Percentiles rank a stretch among this genome's conserved stretches.
phyloP scores from a whole-genome alignment of 2,888 invertebrate species.

The Callinectes sapidus region DNA sequence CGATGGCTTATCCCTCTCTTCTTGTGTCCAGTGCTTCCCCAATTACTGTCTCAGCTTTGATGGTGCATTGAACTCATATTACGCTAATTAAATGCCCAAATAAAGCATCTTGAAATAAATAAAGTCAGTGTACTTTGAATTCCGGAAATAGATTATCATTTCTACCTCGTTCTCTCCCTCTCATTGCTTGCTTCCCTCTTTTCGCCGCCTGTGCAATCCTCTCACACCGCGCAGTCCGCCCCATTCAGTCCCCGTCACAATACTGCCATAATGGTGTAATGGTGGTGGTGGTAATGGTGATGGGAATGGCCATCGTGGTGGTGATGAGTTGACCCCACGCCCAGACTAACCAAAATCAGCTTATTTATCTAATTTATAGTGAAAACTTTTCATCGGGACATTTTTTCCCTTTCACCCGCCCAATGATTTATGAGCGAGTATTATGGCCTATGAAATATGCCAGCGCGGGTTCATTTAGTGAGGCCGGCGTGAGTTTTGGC shows the following conservation, averaged over 20 bases:
- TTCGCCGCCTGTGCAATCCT: background rate
- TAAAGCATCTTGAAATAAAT: background rate
- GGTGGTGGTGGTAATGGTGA: background rate
- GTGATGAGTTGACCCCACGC: constrained; percentile 26
- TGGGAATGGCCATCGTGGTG: background rate
- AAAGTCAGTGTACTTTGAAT: background rate
- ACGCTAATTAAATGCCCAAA: background rate
- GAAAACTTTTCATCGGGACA: background rate
- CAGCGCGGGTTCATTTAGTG: background rate
- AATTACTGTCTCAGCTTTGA: background rate
- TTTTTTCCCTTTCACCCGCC: constrained; percentile 18
- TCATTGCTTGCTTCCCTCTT: background rate
- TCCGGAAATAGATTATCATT: background rate
- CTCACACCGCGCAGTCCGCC: background rate
- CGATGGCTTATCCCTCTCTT: too few relatives aligned
- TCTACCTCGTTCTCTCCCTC: background rate
- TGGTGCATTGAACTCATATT: background rate
- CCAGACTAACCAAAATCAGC: constrained; percentile 22
- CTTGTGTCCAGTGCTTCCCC: too few relatives aligned
- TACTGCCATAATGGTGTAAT: constrained; percentile 29
- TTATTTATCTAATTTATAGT: constrained; percentile 35
- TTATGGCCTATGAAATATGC: constrained; percentile 2
- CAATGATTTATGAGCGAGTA: constrained; percentile 25
- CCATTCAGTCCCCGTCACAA: constrained; percentile 2
- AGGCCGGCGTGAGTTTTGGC: background rate